Conservation (phyloP, 2,797 vertebrate genomes). For the Sebastes taczanowskii region DNA sequence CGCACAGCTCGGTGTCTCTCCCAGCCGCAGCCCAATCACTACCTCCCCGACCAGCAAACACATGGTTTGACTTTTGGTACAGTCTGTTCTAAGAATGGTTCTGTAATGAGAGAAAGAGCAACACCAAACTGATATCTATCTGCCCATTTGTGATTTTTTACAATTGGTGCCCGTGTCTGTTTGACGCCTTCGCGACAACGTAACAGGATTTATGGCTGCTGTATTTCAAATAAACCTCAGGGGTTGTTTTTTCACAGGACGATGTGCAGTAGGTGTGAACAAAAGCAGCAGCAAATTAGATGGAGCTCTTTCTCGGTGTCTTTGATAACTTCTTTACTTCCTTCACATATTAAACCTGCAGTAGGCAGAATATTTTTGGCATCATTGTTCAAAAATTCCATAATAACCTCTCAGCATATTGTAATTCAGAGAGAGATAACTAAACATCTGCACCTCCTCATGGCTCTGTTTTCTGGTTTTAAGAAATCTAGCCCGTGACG, state of each 20-base stretch:
- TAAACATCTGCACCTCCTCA: too few species aligned
- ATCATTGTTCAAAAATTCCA: too few species aligned
- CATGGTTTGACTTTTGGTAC: conserved; percentile 39
- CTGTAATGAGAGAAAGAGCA: conserved; percentile 16
- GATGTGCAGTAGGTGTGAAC: not conserved
- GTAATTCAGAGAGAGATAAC: too few species aligned
- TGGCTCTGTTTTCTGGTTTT: too few species aligned
- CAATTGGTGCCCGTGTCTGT: not conserved
- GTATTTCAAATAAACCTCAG: not conserved
- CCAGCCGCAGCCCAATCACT: conserved; percentile 54
- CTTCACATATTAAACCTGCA: not conserved
- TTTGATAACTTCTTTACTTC: not conserved
- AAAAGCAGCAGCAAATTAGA: not conserved
- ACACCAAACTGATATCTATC: conserved; percentile 33
- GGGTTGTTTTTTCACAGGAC: not conserved
- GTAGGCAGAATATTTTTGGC: too few species aligned
- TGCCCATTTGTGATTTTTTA: conserved; percentile 23
- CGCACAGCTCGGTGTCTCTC: conserved; percentile 45
- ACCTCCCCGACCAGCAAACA: conserved; percentile 52
- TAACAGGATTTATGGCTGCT: conserved; percentile 17
- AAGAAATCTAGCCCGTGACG: too few species aligned
- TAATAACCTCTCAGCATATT: too few species aligned
- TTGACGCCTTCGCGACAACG: not conserved
- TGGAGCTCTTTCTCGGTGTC: not conserved
- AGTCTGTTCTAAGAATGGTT: conserved; percentile 44